Evolutionary conservation across 2,888 invertebrate species (phyloP), one percentile per base, ranked within the genome.

Genomic region (Acleris laterana): DNA sequence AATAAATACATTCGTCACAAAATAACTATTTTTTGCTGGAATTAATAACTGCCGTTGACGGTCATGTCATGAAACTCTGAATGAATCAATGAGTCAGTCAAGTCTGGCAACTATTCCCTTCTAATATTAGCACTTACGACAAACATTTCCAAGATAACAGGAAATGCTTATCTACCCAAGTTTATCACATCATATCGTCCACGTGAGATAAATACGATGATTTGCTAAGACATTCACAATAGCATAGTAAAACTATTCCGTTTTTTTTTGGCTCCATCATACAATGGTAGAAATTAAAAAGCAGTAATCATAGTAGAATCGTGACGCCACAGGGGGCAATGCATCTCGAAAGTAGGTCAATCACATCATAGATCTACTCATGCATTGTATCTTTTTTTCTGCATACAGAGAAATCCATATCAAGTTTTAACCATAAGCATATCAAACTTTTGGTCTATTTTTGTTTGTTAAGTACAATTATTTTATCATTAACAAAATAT

Each of bases 331-430:
- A 48, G 38, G 32, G 49, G 50, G 25, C 16, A 42, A 44, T 20
- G 20, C 48, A 49, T 53, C 48, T 48, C 19, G 42, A 49, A 64
- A 64, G 64, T 64, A 49, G 64, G 64, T 53, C 59, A 38, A 13
- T 38, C 38, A 38, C 38, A 38, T 38, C 13, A 60, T 32, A 55
- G 38, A 59, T 42, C 48, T 38, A 60, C 42, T 53, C 25, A 60
- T 53, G 64, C 64, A 64, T 60, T 49, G 28, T 19, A 48, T 22
- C 19, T 53, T 22, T 52, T 52, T 64, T 49, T 53, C 48, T 59
- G n/a, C 25, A 42, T 38, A 38, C 19, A 58, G 22, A 46, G 51
- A 20, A 32, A 51, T n/a, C 17, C n/a, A 46, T 19, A 17, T 16
- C 46, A 9, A 5, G n/a, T 38, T n/a, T 38, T n/a, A n/a, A 44